These are phyloP conservation scores for Ovis canadensis DNA, from an alignment of 2,113 vertebrate species.

Conservation along the genomic window DNA sequence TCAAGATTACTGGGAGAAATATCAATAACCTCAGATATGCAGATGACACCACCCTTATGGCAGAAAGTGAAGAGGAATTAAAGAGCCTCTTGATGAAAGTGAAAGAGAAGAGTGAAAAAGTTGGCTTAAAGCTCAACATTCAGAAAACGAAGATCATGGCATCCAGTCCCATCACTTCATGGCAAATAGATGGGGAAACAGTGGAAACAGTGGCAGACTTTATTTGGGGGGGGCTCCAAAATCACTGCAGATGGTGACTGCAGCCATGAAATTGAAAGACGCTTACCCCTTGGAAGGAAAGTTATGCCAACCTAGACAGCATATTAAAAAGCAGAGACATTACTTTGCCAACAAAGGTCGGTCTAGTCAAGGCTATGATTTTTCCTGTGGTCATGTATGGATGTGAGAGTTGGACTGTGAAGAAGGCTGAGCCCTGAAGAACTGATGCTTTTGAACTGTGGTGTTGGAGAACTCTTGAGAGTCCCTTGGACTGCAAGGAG, in stretches of 20 bases:
- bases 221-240: neutral
- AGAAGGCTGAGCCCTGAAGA: accelerated
- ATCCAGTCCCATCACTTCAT: neutral
- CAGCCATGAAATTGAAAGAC: no score
- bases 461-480: no score
- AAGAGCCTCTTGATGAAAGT: neutral
- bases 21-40: neutral
- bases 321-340: no score
- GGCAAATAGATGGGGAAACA: neutral
- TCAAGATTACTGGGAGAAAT: neutral
- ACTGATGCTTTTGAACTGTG: no score
- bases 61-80: neutral
- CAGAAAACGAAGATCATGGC: neutral
- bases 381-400: no score
- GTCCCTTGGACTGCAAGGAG: no score
- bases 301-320: no score
- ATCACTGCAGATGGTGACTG: neutral
- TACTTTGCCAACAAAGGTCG: no score
- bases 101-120: neutral
- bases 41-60: neutral
- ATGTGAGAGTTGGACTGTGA: no score
- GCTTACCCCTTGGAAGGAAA: no score
- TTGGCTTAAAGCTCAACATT: neutral
- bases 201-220: neutral
- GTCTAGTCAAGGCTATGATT: no score